Percentiles rank a stretch among this genome's conserved stretches.
phyloP scores from a whole-genome alignment of 1,140 invertebrate genomes.

The Pemphigus obesinymphae region DNA sequence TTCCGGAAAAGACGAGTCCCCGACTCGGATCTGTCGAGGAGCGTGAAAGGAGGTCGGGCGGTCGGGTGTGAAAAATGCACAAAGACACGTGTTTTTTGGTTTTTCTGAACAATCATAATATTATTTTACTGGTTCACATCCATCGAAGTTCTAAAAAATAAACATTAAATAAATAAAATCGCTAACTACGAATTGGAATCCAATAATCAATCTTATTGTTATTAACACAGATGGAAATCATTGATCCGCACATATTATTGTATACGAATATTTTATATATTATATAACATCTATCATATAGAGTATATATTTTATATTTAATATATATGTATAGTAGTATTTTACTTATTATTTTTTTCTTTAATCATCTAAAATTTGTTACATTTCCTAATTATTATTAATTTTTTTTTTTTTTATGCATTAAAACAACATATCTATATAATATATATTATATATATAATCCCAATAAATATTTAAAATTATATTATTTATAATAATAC shows the following conservation, averaged over 20 bases:
- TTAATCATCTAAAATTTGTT: constrained; percentile 2
- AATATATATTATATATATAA: constrained; percentile 26
- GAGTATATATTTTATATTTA: constrained; percentile 4
- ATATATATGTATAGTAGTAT: not conserved
- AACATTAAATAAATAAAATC: constrained; percentile 6
- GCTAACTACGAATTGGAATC: constrained; percentile 28
- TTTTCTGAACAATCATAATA: constrained; percentile 14
- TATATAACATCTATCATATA: constrained; percentile 13
- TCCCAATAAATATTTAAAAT: constrained; percentile 19
- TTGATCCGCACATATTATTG: not conserved
- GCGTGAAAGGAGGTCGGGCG: not conserved
- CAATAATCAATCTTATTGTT: not conserved
- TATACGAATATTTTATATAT: constrained; percentile 3
- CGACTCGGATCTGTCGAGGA: not conserved
- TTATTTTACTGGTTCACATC: constrained; percentile 39
- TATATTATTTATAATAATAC: not conserved
- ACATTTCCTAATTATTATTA: not conserved
- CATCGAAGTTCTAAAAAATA: constrained; percentile 21
- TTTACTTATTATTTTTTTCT: not conserved
- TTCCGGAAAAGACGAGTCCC: not conserved
- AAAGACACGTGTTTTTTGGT: not conserved
- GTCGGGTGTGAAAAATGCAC: not conserved
- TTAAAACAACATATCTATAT: constrained; percentile 1
- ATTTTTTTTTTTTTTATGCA: not conserved
- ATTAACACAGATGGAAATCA: constrained; percentile 26